Evolutionary conservation across 2,113 vertebrate genomes (phyloP).

Genomic region (Myrmecophaga tridactyla): DNA sequence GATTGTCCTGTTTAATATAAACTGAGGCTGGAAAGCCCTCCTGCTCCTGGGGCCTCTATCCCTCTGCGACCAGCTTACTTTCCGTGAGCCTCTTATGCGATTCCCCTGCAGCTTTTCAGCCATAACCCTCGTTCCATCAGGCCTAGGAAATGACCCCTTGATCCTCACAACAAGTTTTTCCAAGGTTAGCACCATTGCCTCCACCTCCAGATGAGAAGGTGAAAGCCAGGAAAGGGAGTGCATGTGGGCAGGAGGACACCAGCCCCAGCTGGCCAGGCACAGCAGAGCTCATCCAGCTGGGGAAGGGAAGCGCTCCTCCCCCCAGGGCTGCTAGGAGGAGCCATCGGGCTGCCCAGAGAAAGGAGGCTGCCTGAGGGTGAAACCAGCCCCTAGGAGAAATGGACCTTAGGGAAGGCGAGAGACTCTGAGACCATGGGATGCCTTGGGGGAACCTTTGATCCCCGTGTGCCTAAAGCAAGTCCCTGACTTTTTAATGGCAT

Average conservation of each 20-base stretch:
- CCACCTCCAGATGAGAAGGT: background rate
- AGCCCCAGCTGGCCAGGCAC: background rate
- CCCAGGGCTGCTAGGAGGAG: background rate
- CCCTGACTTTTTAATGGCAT: background rate
- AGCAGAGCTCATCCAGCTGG: background rate
- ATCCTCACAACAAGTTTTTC: background rate
- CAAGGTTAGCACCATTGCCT: background rate
- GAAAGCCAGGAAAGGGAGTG: background rate
- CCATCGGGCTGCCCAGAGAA: background rate
- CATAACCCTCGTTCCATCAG: background rate
- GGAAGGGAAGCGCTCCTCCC: background rate
- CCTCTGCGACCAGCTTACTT: background rate
- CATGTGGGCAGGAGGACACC: background rate
- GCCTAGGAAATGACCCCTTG: background rate
- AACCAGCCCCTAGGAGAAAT: background rate
- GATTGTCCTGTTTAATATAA: background rate
- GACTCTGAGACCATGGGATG: background rate
- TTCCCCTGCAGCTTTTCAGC: background rate
- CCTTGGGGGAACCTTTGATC: background rate
- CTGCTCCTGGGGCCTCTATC: rapidly evolving
- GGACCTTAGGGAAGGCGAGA: background rate
- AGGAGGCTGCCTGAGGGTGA: background rate
- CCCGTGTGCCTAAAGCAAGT: background rate
- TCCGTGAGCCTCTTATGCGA: background rate
- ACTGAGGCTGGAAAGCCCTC: background rate